phyloP scores from a whole-genome alignment of 2,797 vertebrate species.

The Gambusia yucatana region DNA sequence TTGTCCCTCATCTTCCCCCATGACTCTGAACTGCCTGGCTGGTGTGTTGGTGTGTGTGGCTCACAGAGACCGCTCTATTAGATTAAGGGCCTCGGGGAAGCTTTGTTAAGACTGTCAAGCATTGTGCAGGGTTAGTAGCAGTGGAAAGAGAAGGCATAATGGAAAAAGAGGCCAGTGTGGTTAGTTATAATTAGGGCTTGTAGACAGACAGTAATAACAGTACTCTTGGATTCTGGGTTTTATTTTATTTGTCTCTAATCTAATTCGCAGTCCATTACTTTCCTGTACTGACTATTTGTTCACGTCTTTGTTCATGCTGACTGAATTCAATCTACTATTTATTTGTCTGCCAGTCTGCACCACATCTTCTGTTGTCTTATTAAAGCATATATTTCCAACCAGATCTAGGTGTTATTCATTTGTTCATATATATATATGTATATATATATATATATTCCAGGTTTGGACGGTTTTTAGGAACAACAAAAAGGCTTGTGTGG shows the following conservation, averaged over 20 bases:
- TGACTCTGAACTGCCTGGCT: constrained; percentile 37
- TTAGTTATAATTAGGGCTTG: constrained; percentile 54
- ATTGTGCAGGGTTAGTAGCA: constrained; percentile 51
- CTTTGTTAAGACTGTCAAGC: constrained; percentile 61
- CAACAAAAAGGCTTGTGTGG: neutral
- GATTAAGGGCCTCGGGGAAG: constrained; percentile 65
- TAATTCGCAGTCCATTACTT: constrained; percentile 51
- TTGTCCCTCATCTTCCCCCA: constrained; percentile 42
- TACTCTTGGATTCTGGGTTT: constrained; percentile 38
- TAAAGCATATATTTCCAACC: neutral
- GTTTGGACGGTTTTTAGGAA: neutral
- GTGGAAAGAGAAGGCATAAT: constrained; percentile 21
- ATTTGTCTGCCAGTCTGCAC: neutral
- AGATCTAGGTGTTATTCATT: constrained; percentile 2
- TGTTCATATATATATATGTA: neutral
- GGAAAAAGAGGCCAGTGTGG: constrained; percentile 32
- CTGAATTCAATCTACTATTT: constrained; percentile 15
- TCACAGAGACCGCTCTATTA: constrained; percentile 66
- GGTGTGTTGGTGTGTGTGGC: constrained; percentile 22
- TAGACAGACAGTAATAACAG: constrained; percentile 41
- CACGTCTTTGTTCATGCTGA: constrained; percentile 17
- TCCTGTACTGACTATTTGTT: constrained; percentile 32
- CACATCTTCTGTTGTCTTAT: constrained; percentile 1
- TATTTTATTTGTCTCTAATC: constrained; percentile 44
- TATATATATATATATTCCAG: neutral